A percentile compares a stretch with the other conserved stretches of the same genome.
Conservation (phyloP, 2,113 vertebrate species). For the Etia nguti region DNA sequence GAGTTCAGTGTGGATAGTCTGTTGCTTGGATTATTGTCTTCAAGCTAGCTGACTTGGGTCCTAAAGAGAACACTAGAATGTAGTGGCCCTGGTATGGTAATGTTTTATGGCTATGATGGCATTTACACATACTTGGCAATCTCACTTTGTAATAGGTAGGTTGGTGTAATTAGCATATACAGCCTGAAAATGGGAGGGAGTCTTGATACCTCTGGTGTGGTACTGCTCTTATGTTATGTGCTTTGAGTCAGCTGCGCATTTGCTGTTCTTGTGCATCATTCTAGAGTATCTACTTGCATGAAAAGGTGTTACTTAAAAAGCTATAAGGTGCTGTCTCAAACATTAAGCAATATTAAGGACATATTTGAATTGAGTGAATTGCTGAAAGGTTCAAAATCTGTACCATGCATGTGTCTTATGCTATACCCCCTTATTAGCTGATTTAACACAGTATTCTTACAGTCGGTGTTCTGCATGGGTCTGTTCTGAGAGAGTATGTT, state of each 20-base stretch:
- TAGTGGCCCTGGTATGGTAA: background rate
- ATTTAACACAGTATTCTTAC: background rate
- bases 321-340: background rate
- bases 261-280: background rate
- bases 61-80: background rate
- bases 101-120: background rate
- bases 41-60: background rate
- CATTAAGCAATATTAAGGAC: background rate
- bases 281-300: background rate
- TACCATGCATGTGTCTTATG: background rate
- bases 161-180: background rate
- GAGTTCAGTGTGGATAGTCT: background rate
- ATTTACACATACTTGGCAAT: background rate
- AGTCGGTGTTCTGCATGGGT: background rate
- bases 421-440: background rate
- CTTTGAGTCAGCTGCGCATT: background rate
- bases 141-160: background rate
- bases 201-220: background rate
- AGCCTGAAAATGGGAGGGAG: background rate
- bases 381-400: background rate
- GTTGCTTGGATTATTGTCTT: background rate
- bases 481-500: background rate
- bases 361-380: background rate
- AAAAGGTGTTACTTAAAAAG: background rate
- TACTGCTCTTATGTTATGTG: background rate